Evolutionary conservation across 2,113 vertebrate species (phyloP), one percentile per base, ranked within the genome.

Genomic region (Aviceda subcristata): DNA sequence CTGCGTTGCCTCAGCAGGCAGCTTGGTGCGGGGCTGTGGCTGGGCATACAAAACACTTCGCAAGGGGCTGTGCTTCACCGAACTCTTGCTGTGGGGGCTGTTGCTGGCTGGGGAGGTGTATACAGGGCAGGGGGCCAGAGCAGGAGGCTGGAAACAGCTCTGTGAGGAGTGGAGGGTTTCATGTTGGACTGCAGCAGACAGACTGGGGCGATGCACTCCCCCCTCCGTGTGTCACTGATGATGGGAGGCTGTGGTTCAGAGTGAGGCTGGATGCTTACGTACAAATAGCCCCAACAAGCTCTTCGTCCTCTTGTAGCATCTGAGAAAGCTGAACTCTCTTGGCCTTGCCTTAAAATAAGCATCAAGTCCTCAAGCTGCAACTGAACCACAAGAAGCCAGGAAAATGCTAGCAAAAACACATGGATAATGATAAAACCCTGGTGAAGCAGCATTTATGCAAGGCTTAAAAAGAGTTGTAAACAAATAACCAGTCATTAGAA

Each of bases 131-230:
- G 3, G 7, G 4, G 17, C 4, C 36, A 30, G 45, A 66, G 15
- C 5, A 43, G n/a, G 12, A 48, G 51, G 12, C 41, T 87, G 50
- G 32, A 56, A 92, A 43, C 9, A 27, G 38, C 14, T 64, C 11
- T 39, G 22, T 2, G 2, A 79, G 43, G 23, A 23, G 17, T 9
- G 41, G 22, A 55, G 17, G 12, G 16, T 63, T 79, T 55, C 46
- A 32, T 1, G 1, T 6, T 11, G 22, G 29, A 11, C 36, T 6
- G 8, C 30, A 67, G 78, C 17, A 67, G 66, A 15, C 9, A 50
- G 53, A 45, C 8, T 14, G 27, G 24, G 10, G 26, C 0, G 0
- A 20, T 17, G 24, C 13, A 5, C 8, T 79, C 6, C 3, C 3
- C 20, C 19, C 2, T 7, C 34, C 7, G 9, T 6, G 3, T 27